Conservation (phyloP, 2,888 invertebrate species). For the Petrolisthes cinctipes region DNA sequence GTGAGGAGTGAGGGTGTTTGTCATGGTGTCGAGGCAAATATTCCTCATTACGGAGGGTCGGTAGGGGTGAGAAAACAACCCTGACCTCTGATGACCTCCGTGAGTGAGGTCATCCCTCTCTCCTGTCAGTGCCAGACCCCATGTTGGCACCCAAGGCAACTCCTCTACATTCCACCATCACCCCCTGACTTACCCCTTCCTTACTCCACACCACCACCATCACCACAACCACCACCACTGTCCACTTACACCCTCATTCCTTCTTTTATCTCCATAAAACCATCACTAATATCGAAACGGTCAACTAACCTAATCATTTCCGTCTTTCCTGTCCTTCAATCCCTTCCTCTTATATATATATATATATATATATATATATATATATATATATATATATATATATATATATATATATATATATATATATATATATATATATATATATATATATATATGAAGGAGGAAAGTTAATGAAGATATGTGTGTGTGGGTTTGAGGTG, state of each 20-base stretch:
- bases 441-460: no score
- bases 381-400: background rate
- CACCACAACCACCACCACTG: no score
- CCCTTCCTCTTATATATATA: background rate
- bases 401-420: no score
- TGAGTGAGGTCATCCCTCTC: slow-evolving; percentile 2
- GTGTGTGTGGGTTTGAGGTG: background rate
- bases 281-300: no score
- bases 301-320: no score
- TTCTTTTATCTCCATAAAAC: no score
- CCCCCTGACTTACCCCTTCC: background rate
- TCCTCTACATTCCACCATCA: background rate
- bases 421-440: background rate
- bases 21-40: slow-evolving; percentile 1
- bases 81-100: slow-evolving; percentile 15
- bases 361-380: background rate
- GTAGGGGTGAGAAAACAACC: slow-evolving; percentile 9
- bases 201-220: background rate
- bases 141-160: slow-evolving; percentile 1
- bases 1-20: background rate
- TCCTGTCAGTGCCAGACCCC: slow-evolving; percentile 6
- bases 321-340: no score
- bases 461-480: no score
- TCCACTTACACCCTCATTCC: no score
- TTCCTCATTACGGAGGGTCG: slow-evolving; percentile 10